These are phyloP conservation scores for Dinocampus coccinellae DNA, from an alignment of 2,888 invertebrate species.

Conservation along the genomic window DNA sequence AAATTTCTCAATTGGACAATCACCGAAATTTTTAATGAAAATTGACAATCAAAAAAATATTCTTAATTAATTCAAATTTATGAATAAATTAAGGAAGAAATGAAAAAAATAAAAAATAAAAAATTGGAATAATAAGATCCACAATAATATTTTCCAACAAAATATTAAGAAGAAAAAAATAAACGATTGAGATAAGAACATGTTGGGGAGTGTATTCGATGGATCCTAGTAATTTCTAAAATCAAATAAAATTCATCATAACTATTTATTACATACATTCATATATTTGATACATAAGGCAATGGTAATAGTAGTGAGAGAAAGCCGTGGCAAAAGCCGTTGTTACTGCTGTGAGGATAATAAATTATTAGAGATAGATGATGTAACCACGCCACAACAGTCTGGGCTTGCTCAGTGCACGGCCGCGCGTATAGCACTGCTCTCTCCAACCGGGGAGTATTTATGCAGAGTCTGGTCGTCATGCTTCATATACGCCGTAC, in stretches of 20 bases:
- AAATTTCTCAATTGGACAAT: too few relatives aligned
- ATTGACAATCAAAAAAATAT: background rate
- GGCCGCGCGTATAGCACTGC: slow-evolving; percentile 52
- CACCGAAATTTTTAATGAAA: background rate
- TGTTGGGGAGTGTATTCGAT: too few relatives aligned
- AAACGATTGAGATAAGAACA: background rate
- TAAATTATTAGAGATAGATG: slow-evolving; percentile 69
- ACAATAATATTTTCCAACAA: background rate
- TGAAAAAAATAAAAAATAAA: background rate
- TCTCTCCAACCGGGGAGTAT: slow-evolving; percentile 66
- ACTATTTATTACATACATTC: slow-evolving; percentile 52
- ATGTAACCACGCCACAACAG: slow-evolving; percentile 68
- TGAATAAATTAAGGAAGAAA: background rate
- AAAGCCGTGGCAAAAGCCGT: slow-evolving; percentile 18
- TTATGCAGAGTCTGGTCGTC: slow-evolving; percentile 68
- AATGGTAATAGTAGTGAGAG: slow-evolving; percentile 15
- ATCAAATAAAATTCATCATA: slow-evolving; percentile 14
- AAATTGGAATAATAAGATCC: background rate
- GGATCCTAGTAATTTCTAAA: background rate
- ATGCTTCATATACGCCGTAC: slow-evolving; percentile 64
- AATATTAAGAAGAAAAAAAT: background rate
- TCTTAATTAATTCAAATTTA: background rate
- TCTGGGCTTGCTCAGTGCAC: slow-evolving; percentile 65
- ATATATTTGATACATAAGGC: slow-evolving; percentile 48
- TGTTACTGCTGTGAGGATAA: slow-evolving; percentile 60